Conservation (phyloP, 2,113 vertebrate species). For the Paramormyrops kingsleyae region DNA sequence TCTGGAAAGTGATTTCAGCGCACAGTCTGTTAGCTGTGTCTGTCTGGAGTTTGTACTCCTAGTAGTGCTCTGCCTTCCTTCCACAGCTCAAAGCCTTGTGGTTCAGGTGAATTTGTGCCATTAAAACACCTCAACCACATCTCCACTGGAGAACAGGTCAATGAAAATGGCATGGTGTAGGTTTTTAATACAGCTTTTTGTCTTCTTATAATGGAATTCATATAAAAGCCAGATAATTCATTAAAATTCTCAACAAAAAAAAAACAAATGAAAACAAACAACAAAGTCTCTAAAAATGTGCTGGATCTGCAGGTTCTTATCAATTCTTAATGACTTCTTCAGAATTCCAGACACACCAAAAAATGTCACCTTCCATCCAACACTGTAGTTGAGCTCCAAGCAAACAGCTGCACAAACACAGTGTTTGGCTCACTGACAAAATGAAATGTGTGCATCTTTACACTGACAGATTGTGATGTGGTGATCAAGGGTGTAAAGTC, state of each 20-base stretch:
- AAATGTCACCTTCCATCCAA: not conserved
- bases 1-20: not conserved
- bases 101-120: not conserved
- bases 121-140: not conserved
- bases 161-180: not conserved
- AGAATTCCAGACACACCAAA: not conserved
- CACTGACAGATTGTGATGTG: constrained; percentile 69
- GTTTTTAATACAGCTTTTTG: not conserved
- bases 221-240: not conserved
- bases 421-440: not conserved
- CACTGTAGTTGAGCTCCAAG: not conserved
- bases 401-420: not conserved
- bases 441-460: constrained; percentile 27
- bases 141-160: not conserved
- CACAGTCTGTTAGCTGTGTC: not conserved
- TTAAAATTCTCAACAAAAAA: not conserved
- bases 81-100: not conserved
- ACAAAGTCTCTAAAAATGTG: not conserved
- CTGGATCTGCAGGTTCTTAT: not conserved
- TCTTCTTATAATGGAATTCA: not conserved
- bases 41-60: not conserved
- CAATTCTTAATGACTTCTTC: not conserved
- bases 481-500: constrained; percentile 74
- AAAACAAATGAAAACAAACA: not conserved
- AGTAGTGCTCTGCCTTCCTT: not conserved